Base-by-base conservation (phyloP, 2,113 vertebrate species). In the Leucoraja erinaceus region DNA sequence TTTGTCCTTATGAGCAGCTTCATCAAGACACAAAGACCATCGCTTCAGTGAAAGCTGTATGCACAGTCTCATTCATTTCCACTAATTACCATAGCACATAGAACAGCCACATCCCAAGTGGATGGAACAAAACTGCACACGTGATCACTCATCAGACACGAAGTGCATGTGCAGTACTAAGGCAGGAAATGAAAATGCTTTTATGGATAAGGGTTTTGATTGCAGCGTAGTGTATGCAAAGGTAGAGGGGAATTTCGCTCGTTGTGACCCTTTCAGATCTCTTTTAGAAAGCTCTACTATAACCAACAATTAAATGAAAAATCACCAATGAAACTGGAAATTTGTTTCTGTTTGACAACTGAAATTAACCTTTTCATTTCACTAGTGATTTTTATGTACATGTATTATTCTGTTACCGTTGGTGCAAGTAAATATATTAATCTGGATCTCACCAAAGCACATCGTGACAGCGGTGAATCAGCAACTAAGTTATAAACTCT, bases 21-120 rank as follows among this genome's bases (percentile, higher is more conserved):
- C 68, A 91, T 91, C 63, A 91, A 91, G 88, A 91, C 90, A 91
- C 90, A 91, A 91, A 91, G 90, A 72, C 90, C 66, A 68, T 74
- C 66, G 66, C 83, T 63, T 88, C 83, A 88, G 83, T 88, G 61
- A 88, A 59, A 18, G 59, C 66, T 91, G 66, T 38, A 91, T 72
- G 90, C 90, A 90, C 63, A 72, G 90, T 72, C 90, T 91, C 90
- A 91, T 91, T 91, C 90, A 91, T 91, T 91, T 72, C 90, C 54
- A 72, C 90, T 91, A 91, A 91, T 91, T 74, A 70, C 90, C 90
- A 91, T 72, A 91, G 68, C 90, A 28, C 90, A 91, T 31, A 25
- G 90, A 74, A 91, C 66, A 91, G 90, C 68, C 38, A 54, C 90
- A 91, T 72, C 68, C 90, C 54, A 47, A 91, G 90, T 91, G 90